Percentiles rank a stretch among this genome's conserved stretches.
These are phyloP conservation scores for Sebastes oblongus DNA, from an alignment of 2,797 vertebrate species.

Conservation along the genomic window DNA sequence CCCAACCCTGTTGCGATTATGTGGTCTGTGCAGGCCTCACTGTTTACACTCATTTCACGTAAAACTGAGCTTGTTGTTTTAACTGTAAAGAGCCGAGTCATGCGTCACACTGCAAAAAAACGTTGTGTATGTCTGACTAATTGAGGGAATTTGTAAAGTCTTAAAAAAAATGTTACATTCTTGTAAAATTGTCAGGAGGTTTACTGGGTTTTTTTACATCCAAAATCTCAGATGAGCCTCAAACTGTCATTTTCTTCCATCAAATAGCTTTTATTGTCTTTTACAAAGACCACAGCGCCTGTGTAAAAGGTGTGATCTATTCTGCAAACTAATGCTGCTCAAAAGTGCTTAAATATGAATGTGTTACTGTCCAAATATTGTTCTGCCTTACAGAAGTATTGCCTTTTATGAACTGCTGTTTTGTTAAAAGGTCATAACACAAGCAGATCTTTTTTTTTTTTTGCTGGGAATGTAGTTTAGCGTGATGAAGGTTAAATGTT, in stretches of 20 bases:
- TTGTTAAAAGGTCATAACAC: neutral
- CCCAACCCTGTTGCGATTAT: neutral
- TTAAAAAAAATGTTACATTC: slow-evolving; percentile 20
- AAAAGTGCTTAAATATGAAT: slow-evolving; percentile 26
- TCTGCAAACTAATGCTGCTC: slow-evolving; percentile 15
- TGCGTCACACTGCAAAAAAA: neutral
- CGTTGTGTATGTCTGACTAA: neutral
- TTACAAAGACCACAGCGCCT: slow-evolving; percentile 4
- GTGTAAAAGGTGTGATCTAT: neutral
- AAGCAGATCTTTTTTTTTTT: neutral
- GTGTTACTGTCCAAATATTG: slow-evolving; percentile 32
- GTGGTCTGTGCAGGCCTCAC: neutral
- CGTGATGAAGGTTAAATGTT: neutral
- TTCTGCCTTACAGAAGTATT: slow-evolving; percentile 32
- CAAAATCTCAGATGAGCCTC: slow-evolving; percentile 7
- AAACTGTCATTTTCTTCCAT: neutral
- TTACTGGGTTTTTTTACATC: slow-evolving; percentile 1
- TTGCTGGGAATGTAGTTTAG: neutral
- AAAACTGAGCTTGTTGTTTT: neutral
- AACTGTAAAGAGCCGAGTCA: neutral
- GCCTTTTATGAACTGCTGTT: slow-evolving; percentile 38
- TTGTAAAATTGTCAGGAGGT: neutral
- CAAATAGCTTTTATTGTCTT: slow-evolving; percentile 7
- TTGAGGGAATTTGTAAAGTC: neutral
- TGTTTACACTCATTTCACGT: neutral